These are phyloP conservation scores for Shinisaurus crocodilurus DNA, from an alignment of 2,113 vertebrate genomes.

Conservation along the genomic window DNA sequence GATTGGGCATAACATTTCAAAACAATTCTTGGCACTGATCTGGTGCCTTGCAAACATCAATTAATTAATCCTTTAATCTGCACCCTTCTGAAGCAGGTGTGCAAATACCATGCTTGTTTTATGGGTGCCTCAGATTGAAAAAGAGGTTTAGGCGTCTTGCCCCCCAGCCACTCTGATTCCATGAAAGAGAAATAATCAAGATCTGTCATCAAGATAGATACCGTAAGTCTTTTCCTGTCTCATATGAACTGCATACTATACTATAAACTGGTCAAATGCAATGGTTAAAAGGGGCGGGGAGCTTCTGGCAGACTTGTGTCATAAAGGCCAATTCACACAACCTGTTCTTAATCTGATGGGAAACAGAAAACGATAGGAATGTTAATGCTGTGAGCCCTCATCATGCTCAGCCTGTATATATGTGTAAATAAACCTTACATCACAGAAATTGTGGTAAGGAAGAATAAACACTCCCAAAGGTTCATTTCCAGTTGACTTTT, in stretches of 20 bases:
- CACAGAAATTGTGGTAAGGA: no score
- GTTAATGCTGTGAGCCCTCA: no score
- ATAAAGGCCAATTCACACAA: not conserved
- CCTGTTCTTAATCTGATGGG: not conserved
- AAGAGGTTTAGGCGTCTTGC: not conserved
- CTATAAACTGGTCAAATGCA: not conserved
- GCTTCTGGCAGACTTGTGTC: not conserved
- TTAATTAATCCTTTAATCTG: not conserved
- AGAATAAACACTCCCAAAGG: no score
- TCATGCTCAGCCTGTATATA: no score
- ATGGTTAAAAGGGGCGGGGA: not conserved
- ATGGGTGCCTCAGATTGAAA: no score
- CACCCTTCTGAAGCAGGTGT: not conserved
- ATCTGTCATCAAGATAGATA: not conserved
- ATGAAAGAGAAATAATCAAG: not conserved
- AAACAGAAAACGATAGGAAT: no score
- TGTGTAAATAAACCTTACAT: no score
- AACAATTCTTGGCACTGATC: not conserved
- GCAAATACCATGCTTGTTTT: not conserved
- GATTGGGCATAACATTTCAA: not conserved
- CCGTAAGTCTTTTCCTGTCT: not conserved
- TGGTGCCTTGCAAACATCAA: not conserved
- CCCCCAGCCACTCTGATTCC: no score
- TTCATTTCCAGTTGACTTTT: no score
- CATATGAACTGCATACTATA: not conserved